Conservation (phyloP, 2,113 vertebrate species). For the Fukomys damarensis region DNA sequence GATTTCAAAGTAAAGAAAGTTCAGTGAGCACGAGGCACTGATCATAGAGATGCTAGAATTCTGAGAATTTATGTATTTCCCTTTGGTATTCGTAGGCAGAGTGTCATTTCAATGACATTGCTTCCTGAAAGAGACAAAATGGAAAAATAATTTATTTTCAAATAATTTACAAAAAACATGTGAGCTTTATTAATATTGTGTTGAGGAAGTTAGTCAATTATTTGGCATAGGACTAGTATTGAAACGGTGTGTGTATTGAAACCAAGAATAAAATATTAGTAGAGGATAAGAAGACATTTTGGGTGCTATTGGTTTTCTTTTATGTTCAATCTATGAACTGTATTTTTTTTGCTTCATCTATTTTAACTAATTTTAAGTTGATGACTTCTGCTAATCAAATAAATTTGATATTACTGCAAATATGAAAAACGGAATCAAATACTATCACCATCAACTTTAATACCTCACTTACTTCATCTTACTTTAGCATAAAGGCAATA, state of each 20-base stretch:
- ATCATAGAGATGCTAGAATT: background rate
- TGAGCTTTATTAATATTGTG: background rate
- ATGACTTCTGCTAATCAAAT: background rate
- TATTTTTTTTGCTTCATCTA: background rate
- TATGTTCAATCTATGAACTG: background rate
- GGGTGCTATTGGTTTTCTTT: background rate
- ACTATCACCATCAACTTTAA: background rate
- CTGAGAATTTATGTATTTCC: background rate
- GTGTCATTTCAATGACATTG: background rate
- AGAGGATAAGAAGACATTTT: background rate
- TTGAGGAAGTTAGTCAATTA: background rate
- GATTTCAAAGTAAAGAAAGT: background rate
- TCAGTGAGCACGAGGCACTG: background rate
- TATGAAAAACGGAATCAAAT: background rate
- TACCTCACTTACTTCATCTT: background rate
- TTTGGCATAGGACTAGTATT: background rate
- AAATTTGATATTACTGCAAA: background rate
- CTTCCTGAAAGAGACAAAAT: background rate
- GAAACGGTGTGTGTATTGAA: background rate
- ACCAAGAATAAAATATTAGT: background rate
- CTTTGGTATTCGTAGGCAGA: background rate
- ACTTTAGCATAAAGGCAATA: slow-evolving; percentile 46
- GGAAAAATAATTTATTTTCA: background rate
- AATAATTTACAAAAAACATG: background rate
- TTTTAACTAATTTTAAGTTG: slow-evolving; percentile 12